phyloP scores from a whole-genome alignment of 1,140 invertebrate species.

The Pseudoatta argentina region DNA sequence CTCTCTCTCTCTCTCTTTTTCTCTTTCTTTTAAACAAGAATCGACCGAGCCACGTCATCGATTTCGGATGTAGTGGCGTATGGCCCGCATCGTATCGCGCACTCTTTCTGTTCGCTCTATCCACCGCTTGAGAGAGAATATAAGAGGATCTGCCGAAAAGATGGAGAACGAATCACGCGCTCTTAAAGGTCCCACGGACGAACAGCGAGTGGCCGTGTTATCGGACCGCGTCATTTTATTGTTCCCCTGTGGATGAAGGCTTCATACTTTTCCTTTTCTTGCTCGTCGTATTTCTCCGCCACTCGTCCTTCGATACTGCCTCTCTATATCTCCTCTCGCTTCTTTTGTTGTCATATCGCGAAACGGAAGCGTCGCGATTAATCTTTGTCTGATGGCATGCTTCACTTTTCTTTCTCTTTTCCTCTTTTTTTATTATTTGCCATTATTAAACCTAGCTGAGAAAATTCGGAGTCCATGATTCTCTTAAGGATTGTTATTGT shows the following conservation, averaged over 20 bases:
- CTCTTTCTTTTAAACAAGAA: neutral
- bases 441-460: constrained; percentile 20
- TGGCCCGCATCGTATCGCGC: constrained; percentile 6
- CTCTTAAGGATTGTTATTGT: constrained; percentile 3
- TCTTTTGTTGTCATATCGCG: constrained; percentile 42
- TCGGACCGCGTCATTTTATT: constrained; percentile 51
- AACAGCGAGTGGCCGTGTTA: constrained; percentile 28
- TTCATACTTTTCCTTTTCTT: constrained; percentile 38
- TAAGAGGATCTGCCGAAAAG: neutral
- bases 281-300: constrained; percentile 32
- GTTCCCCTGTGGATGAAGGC: constrained; percentile 46
- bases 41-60: constrained; percentile 41
- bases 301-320: constrained; percentile 37
- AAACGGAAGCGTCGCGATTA: constrained; percentile 51
- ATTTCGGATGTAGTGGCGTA: constrained; percentile 49
- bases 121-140: neutral
- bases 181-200: constrained; percentile 32
- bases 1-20: neutral
- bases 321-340: neutral
- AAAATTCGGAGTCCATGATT: constrained; percentile 25
- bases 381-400: constrained; percentile 28
- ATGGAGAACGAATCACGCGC: neutral
- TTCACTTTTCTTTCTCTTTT: neutral
- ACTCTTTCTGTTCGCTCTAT: constrained; percentile 19
- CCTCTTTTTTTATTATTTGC: neutral